A percentile compares a stretch with the other conserved stretches of the same genome.
Evolutionary conservation across 2,888 invertebrate genomes (phyloP).

Genomic region (Nomada fucata): DNA sequence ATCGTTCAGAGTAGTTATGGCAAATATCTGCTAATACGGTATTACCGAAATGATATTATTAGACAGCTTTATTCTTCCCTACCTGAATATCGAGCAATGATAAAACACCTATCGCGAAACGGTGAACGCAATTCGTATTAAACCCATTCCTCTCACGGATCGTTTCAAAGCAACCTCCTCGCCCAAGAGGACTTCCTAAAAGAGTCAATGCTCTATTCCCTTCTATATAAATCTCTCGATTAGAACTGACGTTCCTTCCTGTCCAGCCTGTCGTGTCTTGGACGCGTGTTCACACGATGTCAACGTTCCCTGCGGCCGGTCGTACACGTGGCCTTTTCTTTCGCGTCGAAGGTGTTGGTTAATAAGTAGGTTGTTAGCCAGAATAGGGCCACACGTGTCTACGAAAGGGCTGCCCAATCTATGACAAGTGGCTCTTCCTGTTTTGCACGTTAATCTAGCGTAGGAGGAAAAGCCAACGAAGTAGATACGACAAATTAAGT

Average conservation of each 20-base stretch:
- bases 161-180: background rate
- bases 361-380: conserved; percentile 59
- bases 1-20: too few species aligned
- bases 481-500: conserved; percentile 13
- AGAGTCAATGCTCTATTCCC: conserved; percentile 30
- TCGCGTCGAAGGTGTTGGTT: conserved; percentile 45
- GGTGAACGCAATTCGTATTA: too few species aligned
- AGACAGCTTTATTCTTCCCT: too few species aligned
- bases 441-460: conserved; percentile 70
- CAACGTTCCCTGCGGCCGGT: conserved; percentile 23
- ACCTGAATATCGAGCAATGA: too few species aligned
- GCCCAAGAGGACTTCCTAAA: conserved; percentile 21
- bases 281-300: conserved; percentile 46
- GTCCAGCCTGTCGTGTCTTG: conserved; percentile 21
- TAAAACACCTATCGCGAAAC: too few species aligned
- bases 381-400: conserved; percentile 57
- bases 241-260: conserved; percentile 51
- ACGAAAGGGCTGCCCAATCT: conserved; percentile 76
- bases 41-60: too few species aligned
- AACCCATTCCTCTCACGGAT: too few species aligned
- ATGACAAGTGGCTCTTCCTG: conserved; percentile 81
- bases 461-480: conserved; percentile 34
- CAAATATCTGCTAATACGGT: too few species aligned
- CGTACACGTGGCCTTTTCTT: conserved; percentile 52
- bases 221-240: conserved; percentile 55